Base-by-base conservation (phyloP, 2,113 vertebrate species). In the Lepidothrix coronata region DNA sequence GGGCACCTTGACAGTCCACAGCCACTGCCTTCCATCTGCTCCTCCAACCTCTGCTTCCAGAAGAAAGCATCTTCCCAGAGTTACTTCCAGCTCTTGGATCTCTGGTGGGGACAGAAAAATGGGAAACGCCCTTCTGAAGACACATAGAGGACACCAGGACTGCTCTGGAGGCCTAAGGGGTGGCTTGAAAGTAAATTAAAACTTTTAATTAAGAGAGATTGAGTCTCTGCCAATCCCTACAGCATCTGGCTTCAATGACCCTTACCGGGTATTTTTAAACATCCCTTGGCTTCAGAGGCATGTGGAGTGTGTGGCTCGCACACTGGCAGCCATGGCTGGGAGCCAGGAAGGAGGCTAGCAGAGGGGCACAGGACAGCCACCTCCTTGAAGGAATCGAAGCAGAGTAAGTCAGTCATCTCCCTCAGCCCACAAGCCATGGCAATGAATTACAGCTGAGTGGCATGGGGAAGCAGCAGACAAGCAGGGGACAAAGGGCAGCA, bases 281-380 rank as follows among this genome's bases (percentile, higher is more conserved):
- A 43, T 10, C n/a, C 5, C 58, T 65, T 41, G 22, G 5, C 44
- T 93, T 59, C 43, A 67, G 66, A 61, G 37, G 20, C 1, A 0
- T 9, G 13, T 1, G 3, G 41, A 11, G 6, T n/a, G 22, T 12
- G 2, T 41, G 46, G 51, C 7, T 0, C 0, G 41, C 25, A 6
- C 0, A 1, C 27, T 49, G 58, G 24, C 1, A 4, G n/a, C 35
- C 0, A 2, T 7, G 37, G 24, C 37, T 7, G 2, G 66, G 48
- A 58, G 37, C 31, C 39, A 18, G 74, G 31, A 27, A 83, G 19
- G 14, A n/a, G 12, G 9, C 25, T 0, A 1, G 37, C 0, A 0
- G 8, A 1, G 1, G 10, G 17, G 16, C 5, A 4, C 5, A 8
- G 13, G 11, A 22, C 3, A 2, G 37, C 24, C 37, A 33, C 11